A percentile compares a stretch with the other conserved stretches of the same genome.
Evolutionary conservation across 2,113 vertebrate species (phyloP).

Genomic region (Pteruthius melanotis): DNA sequence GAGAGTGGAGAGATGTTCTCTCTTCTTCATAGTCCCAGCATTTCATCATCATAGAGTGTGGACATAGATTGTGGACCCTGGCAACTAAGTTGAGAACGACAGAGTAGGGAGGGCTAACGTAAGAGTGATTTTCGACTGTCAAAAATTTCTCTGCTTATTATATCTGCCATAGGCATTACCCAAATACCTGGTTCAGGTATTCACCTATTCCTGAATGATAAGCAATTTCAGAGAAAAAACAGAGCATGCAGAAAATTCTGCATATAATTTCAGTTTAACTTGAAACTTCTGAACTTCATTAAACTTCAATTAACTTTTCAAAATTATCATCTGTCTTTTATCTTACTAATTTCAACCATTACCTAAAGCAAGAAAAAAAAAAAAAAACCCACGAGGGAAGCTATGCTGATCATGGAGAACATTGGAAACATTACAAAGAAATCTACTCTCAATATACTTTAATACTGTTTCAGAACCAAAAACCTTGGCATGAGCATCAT

Average conservation of each 20-base stretch:
- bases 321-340: slow-evolving; percentile 12
- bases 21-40: background rate
- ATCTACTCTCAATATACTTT: background rate
- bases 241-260: background rate
- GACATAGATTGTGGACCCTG: background rate
- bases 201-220: background rate
- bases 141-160: background rate
- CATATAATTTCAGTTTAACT: background rate
- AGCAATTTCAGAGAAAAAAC: background rate
- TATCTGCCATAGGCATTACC: background rate
- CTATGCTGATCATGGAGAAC: background rate
- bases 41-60: background rate
- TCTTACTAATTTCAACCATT: slow-evolving; percentile 9
- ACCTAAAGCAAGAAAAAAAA: slow-evolving; percentile 25
- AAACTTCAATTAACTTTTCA: slow-evolving; percentile 20
- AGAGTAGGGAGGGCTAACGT: background rate
- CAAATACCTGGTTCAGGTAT: background rate
- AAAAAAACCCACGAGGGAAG: background rate
- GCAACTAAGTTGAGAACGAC: background rate
- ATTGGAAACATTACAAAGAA: background rate
- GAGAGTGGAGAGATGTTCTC: rapidly evolving
- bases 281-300: slow-evolving; percentile 5
- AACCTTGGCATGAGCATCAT: background rate
- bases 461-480: background rate
- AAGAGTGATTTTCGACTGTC: background rate